phyloP scores from a whole-genome alignment of 2,888 invertebrate species.

The Philhelius pedissequus region DNA sequence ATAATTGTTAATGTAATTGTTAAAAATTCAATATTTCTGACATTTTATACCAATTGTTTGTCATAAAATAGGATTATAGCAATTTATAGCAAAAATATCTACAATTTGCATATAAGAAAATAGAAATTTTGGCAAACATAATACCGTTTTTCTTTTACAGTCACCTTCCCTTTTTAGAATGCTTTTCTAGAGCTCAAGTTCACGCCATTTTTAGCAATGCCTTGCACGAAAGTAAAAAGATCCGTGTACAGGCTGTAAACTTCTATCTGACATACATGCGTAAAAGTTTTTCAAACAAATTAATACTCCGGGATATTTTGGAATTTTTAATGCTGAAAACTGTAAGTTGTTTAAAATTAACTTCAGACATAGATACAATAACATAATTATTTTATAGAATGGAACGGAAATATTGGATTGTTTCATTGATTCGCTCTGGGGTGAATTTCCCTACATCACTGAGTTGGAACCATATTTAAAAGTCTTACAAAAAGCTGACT shows the following conservation, averaged over 20 bases:
- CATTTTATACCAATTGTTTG: too few species aligned
- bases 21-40: too few species aligned
- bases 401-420: constrained; percentile 6
- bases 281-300: constrained; percentile 25
- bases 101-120: too few species aligned
- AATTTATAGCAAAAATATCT: background rate
- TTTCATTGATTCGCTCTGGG: constrained; percentile 35
- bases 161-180: constrained; percentile 27
- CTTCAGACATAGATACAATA: too few species aligned
- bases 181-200: constrained; percentile 25
- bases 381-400: background rate
- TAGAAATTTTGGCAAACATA: too few species aligned
- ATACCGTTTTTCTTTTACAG: constrained; percentile 16
- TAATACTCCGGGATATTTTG: constrained; percentile 44
- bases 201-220: constrained; percentile 39
- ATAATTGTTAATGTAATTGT: too few species aligned
- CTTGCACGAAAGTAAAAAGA: background rate
- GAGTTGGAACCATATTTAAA: constrained; percentile 31
- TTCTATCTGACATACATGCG: constrained; percentile 45
- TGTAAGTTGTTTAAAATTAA: too few species aligned
- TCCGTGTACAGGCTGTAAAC: constrained; percentile 3
- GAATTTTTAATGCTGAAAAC: constrained; percentile 29
- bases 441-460: constrained; percentile 42
- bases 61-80: too few species aligned
- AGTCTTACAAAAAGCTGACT: constrained; percentile 17